Conservation (phyloP, 2,113 vertebrate species). For the Strix uralensis region DNA sequence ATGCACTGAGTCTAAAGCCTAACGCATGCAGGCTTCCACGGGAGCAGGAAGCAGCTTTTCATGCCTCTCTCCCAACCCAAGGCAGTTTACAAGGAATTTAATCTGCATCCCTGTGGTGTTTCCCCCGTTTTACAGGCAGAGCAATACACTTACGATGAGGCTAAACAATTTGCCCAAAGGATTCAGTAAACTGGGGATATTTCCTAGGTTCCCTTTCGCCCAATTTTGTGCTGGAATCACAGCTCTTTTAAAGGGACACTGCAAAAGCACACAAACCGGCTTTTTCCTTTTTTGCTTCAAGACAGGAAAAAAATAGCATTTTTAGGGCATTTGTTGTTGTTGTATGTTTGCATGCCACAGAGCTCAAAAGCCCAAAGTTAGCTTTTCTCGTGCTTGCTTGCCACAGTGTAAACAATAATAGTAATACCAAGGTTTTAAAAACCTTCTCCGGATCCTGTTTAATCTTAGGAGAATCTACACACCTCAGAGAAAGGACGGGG, state of each 20-base stretch:
- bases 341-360: background rate
- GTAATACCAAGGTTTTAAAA: background rate
- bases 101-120: background rate
- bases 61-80: background rate
- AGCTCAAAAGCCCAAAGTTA: background rate
- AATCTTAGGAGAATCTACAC: background rate
- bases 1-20: background rate
- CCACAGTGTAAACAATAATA: background rate
- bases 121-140: background rate
- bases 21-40: rapidly evolving
- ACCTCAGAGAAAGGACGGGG: background rate
- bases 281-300: background rate
- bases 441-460: background rate
- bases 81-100: background rate
- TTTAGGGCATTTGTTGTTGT: background rate
- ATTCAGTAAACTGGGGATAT: background rate
- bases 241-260: background rate
- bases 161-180: background rate
- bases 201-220: background rate
- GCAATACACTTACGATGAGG: background rate
- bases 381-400: background rate
- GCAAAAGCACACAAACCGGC: background rate
- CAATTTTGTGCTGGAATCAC: background rate
- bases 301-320: rapidly evolving
- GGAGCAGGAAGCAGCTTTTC: background rate